A percentile compares a stretch with the other conserved stretches of the same genome.
Evolutionary conservation across 1,140 invertebrate species (phyloP).

Genomic region (Drosophila prosaltans): DNA sequence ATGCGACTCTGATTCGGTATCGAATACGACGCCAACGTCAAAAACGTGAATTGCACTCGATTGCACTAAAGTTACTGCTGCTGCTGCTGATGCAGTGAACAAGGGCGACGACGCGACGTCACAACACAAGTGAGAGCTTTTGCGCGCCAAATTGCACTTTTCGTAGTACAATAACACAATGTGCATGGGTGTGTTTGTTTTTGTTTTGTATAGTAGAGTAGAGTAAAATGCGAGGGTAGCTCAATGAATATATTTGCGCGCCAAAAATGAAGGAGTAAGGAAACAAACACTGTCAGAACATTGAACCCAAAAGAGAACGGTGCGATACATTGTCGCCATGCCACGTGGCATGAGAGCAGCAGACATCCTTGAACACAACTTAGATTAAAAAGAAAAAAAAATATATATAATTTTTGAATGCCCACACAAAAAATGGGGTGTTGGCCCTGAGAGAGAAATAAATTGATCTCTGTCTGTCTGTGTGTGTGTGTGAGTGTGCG

Average conservation of each 20-base stretch:
- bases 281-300: slow-evolving; percentile 26
- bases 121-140: slow-evolving; percentile 36
- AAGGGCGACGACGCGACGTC: slow-evolving; percentile 5
- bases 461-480: slow-evolving; percentile 12
- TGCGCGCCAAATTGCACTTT: slow-evolving; percentile 44
- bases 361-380: slow-evolving; percentile 69
- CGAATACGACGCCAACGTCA: neutral
- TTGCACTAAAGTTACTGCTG: neutral
- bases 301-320: slow-evolving; percentile 40
- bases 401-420: neutral
- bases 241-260: slow-evolving; percentile 30
- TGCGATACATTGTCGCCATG: slow-evolving; percentile 24
- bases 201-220: no score
- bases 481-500: neutral
- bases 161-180: neutral
- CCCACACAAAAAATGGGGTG: slow-evolving; percentile 44
- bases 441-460: slow-evolving; percentile 34
- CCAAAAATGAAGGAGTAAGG: slow-evolving; percentile 18
- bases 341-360: slow-evolving; percentile 64
- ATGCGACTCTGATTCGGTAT: neutral
- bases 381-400: slow-evolving; percentile 20
- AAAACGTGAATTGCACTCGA: slow-evolving; percentile 5
- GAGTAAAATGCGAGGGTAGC: slow-evolving; percentile 30
- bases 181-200: no score
- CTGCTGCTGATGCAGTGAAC: neutral